A percentile compares a stretch with the other conserved stretches of the same genome.
phyloP scores from a whole-genome alignment of 2,797 vertebrate species.

The Lithobates sylvaticus region DNA sequence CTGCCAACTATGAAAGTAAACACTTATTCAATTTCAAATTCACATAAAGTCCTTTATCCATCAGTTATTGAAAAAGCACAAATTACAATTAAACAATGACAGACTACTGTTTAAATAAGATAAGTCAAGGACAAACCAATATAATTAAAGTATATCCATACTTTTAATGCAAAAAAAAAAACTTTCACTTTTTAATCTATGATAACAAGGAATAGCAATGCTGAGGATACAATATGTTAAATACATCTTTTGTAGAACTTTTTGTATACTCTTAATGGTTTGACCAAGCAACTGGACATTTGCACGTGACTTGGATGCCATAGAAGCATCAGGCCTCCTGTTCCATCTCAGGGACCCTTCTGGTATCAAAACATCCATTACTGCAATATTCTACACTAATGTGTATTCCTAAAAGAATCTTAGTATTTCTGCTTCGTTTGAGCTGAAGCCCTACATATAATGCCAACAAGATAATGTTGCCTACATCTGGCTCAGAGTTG shows the following conservation, averaged over 20 bases:
- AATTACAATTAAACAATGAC: background rate
- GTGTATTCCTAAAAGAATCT: too few species aligned
- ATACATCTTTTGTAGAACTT: background rate
- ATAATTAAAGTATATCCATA: background rate
- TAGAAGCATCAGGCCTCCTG: too few species aligned
- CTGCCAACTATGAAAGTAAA: background rate
- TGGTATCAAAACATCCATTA: too few species aligned
- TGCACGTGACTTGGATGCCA: too few species aligned
- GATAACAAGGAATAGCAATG: background rate
- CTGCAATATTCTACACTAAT: too few species aligned
- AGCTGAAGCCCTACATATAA: too few species aligned
- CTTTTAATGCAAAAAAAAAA: background rate
- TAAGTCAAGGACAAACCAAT: slow-evolving; percentile 7
- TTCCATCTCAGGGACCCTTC: too few species aligned
- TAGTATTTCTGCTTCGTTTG: too few species aligned
- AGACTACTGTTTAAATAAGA: slow-evolving; percentile 3
- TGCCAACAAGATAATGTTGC: too few species aligned
- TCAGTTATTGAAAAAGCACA: background rate
- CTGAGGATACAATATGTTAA: background rate
- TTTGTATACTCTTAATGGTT: too few species aligned
- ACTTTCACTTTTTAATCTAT: background rate
- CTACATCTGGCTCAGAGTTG: too few species aligned
- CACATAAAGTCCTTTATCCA: background rate
- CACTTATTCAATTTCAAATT: background rate
- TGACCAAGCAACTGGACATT: too few species aligned